Conservation (phyloP, 2,113 vertebrate species). For the Anarrhichthys ocellatus region DNA sequence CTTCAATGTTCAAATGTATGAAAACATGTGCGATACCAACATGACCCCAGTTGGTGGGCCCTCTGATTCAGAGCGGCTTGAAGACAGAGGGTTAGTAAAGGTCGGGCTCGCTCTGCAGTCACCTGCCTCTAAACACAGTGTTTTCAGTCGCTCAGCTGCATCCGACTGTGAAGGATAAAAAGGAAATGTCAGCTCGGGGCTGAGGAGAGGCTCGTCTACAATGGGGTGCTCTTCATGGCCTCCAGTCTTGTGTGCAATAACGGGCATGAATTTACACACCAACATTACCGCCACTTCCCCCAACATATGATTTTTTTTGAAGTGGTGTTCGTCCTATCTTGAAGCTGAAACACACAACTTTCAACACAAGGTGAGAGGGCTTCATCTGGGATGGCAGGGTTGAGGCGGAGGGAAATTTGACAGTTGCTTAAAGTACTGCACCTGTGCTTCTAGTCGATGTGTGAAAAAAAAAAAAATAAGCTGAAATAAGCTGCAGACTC, state of each 20-base stretch:
- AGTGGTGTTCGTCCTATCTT: neutral
- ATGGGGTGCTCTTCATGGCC: neutral
- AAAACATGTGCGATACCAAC: slow-evolving; percentile 26
- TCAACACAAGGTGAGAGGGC: neutral
- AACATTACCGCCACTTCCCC: neutral
- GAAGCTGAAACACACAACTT: neutral
- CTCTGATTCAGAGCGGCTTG: slow-evolving; percentile 41
- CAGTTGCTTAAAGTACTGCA: neutral
- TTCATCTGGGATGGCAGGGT: neutral
- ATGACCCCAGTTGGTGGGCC: slow-evolving; percentile 3
- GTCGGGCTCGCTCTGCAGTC: slow-evolving; percentile 36
- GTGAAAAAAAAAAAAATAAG: slow-evolving; percentile 20
- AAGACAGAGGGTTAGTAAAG: slow-evolving; percentile 32
- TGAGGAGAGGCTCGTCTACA: slow-evolving; percentile 1
- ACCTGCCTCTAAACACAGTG: slow-evolving; percentile 41
- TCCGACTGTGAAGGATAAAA: slow-evolving; percentile 33
- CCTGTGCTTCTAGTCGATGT: slow-evolving; percentile 3
- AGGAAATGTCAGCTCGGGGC: slow-evolving; percentile 33
- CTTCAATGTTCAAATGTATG: slow-evolving; percentile 47
- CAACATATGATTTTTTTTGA: neutral
- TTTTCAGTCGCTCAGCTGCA: slow-evolving; percentile 30
- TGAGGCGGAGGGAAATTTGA: neutral
- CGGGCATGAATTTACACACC: slow-evolving; percentile 6
- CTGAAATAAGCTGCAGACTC: neutral
- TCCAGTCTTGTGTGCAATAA: slow-evolving; percentile 24